Conservation (phyloP, 2,113 vertebrate species). For the Charina bottae region DNA sequence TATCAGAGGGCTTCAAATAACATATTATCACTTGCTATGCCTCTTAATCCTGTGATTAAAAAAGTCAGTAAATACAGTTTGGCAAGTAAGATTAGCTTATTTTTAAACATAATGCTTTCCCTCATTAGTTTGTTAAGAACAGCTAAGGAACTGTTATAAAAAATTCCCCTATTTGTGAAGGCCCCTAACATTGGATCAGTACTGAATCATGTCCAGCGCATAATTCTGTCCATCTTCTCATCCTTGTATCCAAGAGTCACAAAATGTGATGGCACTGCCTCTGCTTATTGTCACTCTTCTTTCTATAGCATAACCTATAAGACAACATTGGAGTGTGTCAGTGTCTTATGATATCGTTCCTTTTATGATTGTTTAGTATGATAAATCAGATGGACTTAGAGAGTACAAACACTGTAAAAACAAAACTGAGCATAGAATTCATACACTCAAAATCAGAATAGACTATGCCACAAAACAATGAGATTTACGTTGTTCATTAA, state of each 20-base stretch:
- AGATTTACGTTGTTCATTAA: neutral
- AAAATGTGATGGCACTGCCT: neutral
- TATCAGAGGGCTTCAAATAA: neutral
- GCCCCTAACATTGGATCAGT: neutral
- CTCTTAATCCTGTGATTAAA: neutral
- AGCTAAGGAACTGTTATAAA: neutral
- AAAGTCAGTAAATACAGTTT: neutral
- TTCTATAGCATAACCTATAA: neutral
- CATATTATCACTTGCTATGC: neutral
- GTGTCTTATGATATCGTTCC: neutral
- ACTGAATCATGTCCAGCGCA: neutral
- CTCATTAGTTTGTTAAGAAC: neutral
- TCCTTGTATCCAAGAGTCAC: neutral
- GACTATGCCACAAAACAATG: rapidly evolving
- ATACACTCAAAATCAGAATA: neutral
- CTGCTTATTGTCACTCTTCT: neutral
- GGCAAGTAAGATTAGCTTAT: neutral
- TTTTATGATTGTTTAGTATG: neutral
- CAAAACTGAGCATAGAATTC: rapidly evolving
- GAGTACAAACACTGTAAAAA: rapidly evolving
- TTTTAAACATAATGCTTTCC: neutral
- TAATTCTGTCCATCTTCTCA: neutral
- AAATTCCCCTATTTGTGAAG: neutral
- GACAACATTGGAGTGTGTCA: neutral
- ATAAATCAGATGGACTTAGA: neutral